Base-by-base conservation (phyloP, 2,888 invertebrate genomes). In the Cephalotes varians region DNA sequence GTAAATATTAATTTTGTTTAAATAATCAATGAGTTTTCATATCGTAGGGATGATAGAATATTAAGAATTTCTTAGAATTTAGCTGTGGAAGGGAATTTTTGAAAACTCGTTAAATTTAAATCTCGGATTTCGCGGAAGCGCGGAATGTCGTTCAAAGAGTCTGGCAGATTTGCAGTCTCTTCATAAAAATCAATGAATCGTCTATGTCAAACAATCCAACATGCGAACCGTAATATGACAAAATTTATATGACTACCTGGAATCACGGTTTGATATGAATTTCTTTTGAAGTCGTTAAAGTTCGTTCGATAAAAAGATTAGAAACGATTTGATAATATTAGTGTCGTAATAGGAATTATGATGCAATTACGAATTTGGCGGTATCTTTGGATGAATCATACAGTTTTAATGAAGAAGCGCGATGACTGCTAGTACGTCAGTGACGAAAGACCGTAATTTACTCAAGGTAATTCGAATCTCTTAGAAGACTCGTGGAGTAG, bases 121-220 rank as follows among this genome's bases (percentile, higher is more conserved):
- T 77, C 6, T 44, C 18, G 12, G 10, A 69, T 69, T 34, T 12
- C 25, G 34, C 31, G 10, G 69, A 44, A n/a, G 34, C 65, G 65
- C 28, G 40, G n/a, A 12, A 65, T 18, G 18, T 7, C 49, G 47
- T 49, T 64, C 67, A 65, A 51, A 76, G 40, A 65, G n/a, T 54
- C 28, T 49, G 49, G 25, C 28, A 54, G 54, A 54, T 76, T 65
- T 51, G 65, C 76, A 28, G 65, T 76, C n/a, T 40, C n/a, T 85
- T 85, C 87, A 87, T 88, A 88, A 89, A 90, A 89, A 87, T 89
- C 89, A 90, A 90, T 90, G 87, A 88, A 82, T 83, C 83, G 82
- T 72, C 82, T 74, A 51, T 60, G 51, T 76, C 76, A 47, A 9
- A 18, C 34, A 21, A 37, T n/a, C 34, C 21, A 51, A 72, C 56